Evolutionary conservation across 2,888 invertebrate genomes (phyloP), one percentile per base, ranked within the genome.

Genomic region (Sussaba pulchella): DNA sequence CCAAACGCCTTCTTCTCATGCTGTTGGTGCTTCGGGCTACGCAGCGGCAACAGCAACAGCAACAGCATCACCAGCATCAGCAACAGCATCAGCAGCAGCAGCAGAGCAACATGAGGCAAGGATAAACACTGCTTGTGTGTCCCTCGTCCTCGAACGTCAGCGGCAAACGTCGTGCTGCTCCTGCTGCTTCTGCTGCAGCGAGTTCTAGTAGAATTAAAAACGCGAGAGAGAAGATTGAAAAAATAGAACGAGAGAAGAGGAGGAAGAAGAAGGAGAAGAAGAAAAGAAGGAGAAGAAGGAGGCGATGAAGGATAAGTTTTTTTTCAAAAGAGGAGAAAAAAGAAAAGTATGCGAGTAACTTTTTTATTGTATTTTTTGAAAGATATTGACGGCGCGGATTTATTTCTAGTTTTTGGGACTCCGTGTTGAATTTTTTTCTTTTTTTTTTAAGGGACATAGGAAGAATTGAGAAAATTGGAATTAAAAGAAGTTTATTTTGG

Each of bases 1-100:
- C 82, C 2, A 31, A 80, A 77, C 78, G 78, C 78, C 78, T 67
- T 43, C 67, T 77, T 71, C 71, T 47, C 41, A 50, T 70, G 64
- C 64, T 64, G 69, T 52, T 50, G 57, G 66, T 78, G 72, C 78
- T 72, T 50, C 78, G 19, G 72, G 72, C 78, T 67, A 52, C 67
- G 61, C 72, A 59, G 39, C 64, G 31, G 67, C 67, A 64, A 41
- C 72, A 72, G 26, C 66, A 50, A 31, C 77, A 26, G 6, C 47
- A 19, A 4, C 4, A 19, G 19, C 47, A 17, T 9, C 17, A n/a
- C n/a, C n/a, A n/a, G 31, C 31, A 31, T 31, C 31, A 31, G 31
- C n/a, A n/a, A n/a, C n/a, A 47, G 8, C 47, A 19, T 17, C 10
- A 19, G 50, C 50, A 19, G 19, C 50, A 50, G 21, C 19, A 50